Base-by-base conservation (phyloP, 1,140 invertebrate genomes). In the Drosophila ercepeae region DNA sequence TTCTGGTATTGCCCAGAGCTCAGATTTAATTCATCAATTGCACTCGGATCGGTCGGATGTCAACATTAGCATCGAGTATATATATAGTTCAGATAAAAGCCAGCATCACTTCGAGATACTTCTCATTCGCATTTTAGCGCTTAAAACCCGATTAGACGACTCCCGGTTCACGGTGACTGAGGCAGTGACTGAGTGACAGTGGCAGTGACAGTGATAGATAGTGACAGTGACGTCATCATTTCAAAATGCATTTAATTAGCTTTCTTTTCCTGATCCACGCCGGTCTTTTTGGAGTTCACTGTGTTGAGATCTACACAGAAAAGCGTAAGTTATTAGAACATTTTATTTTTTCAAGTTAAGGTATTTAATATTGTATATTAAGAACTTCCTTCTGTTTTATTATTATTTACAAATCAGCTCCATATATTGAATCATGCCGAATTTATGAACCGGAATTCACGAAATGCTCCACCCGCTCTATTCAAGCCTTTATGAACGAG, bases 381-480 rank as follows among this genome's bases (percentile, higher is more conserved):
- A n/a, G n/a, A n/a, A n/a, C n/a, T n/a, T n/a, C 21, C 25, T 27
- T 7, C n/a, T n/a, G n/a, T n/a, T 6, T 27, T n/a, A 34, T 2
- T 13, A 13, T 36, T 0, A 3, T 44, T 3, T 5, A 8, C 4
- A n/a, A 7, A 92, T 93, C 89, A 94, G 94, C 94, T 7, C 86
- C 91, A 78, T 94, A 93, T 74, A 92, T 94, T 19, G 93, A 93
- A 79, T 94, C 94, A 53, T 94, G 94, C 77, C 90, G 91, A 44
- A 93, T 93, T 90, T 93, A 92, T 71, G 92, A 93, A 84, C 93
- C 92, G 16, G 91, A 93, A 52, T 94, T 94, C 59, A 92, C 92
- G 11, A 94, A 94, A 58, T 95, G 94, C 83, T 94, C 93, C 7
- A 92, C 92, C 1, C 82, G 92, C 29, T 93, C 93, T 11, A 93